Percentiles rank a stretch among this genome's conserved stretches.
These are phyloP conservation scores for Phataginus tetradactyla DNA, from an alignment of 2,797 vertebrate genomes.

Conservation along the genomic window DNA sequence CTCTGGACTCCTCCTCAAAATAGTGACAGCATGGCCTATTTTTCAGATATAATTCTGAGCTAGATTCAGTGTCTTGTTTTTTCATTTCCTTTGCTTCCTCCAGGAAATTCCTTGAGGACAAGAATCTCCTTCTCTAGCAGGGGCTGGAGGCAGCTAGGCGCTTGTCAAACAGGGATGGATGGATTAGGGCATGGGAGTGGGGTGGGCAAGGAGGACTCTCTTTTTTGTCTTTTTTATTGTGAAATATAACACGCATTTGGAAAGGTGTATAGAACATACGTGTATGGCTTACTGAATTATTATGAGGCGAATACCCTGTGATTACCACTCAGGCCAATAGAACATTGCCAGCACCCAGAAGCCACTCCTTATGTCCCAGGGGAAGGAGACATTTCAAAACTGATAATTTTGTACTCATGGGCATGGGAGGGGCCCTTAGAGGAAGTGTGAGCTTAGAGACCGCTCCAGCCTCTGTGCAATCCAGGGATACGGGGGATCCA, in stretches of 20 bases:
- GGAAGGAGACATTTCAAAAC: background rate
- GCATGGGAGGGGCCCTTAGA: background rate
- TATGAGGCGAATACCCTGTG: background rate
- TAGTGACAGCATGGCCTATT: background rate
- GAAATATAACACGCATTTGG: background rate
- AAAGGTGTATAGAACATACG: background rate
- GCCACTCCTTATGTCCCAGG: background rate
- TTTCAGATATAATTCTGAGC: background rate
- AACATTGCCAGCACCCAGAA: background rate
- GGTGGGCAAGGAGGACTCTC: background rate
- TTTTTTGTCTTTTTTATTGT: background rate
- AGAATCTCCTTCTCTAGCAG: background rate
- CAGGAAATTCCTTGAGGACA: background rate
- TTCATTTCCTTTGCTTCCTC: background rate
- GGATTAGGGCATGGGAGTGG: background rate
- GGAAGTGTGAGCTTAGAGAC: background rate
- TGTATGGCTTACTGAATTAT: background rate
- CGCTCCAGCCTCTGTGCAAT: background rate
- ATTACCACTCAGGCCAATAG: background rate
- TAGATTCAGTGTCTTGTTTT: background rate
- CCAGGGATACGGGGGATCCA: background rate
- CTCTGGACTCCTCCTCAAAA: background rate
- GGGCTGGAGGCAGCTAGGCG: background rate
- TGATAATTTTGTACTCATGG: background rate
- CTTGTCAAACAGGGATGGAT: background rate